Percentiles rank a stretch among this genome's conserved stretches.
These are phyloP conservation scores for Steinernema carpocapsae DNA, from an alignment of 2,888 invertebrate species.

Conservation along the genomic window DNA sequence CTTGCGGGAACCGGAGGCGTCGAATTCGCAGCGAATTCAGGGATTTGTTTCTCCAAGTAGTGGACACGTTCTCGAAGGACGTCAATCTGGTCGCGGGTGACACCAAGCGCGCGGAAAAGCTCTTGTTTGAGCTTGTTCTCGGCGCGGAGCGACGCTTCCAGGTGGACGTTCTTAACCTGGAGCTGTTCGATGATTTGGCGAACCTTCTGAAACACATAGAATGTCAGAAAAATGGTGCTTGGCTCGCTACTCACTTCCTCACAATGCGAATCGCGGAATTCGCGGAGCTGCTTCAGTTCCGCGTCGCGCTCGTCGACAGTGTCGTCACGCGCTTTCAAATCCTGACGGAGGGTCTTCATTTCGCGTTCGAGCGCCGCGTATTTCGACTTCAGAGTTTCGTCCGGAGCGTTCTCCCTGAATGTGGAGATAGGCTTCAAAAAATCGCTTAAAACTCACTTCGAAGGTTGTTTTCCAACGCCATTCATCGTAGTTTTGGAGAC, in stretches of 20 bases:
- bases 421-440: too few species aligned
- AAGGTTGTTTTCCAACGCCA: neutral
- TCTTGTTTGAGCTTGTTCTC: constrained; percentile 97
- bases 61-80: constrained; percentile 22
- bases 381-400: constrained; percentile 6
- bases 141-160: constrained; percentile 90
- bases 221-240: neutral
- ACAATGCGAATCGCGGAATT: constrained; percentile 72
- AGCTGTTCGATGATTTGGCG: constrained; percentile 70
- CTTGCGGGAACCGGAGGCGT: neutral
- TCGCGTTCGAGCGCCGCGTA: constrained; percentile 33
- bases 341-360: constrained; percentile 37
- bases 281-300: constrained; percentile 74
- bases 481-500: neutral
- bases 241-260: neutral
- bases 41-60: neutral
- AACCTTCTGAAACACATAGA: constrained; percentile 42
- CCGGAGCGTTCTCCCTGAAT: neutral
- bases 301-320: constrained; percentile 74
- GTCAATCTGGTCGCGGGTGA: constrained; percentile 76
- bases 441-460: constrained; percentile 5
- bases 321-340: constrained; percentile 73
- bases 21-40: constrained; percentile 3
- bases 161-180: constrained; percentile 87
- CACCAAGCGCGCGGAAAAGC: constrained; percentile 93